Percentiles rank a stretch among this genome's conserved stretches.
These are phyloP conservation scores for Sarcophaga caerulescens DNA, from an alignment of 2,888 invertebrate genomes.

Conservation along the genomic window DNA sequence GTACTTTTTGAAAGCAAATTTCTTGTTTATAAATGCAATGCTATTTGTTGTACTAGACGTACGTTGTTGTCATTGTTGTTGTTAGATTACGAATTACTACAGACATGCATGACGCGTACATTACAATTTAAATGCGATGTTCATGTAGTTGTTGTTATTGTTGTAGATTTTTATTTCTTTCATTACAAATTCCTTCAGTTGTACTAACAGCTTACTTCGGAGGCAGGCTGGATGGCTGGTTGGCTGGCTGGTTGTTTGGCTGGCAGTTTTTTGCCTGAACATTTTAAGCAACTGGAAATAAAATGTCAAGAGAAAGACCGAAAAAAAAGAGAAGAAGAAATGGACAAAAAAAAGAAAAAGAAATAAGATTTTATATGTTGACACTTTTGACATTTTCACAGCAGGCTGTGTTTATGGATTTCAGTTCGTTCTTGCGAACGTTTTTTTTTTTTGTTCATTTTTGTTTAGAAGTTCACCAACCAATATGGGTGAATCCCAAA, in stretches of 20 bases:
- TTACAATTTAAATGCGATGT: not conserved
- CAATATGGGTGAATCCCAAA: not conserved
- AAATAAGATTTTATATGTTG: conserved; percentile 61
- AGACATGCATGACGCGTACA: conserved; percentile 14
- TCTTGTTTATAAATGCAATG: conserved; percentile 32
- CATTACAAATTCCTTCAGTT: conserved; percentile 61
- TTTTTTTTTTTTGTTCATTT: not conserved
- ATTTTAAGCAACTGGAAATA: conserved; percentile 20
- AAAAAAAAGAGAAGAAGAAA: too few relatives aligned
- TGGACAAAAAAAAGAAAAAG: not conserved
- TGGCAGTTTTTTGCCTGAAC: conserved; percentile 31
- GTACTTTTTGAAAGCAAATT: conserved; percentile 53
- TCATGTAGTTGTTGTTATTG: conserved; percentile 10
- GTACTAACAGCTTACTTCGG: conserved; percentile 25
- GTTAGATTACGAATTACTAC: conserved; percentile 40
- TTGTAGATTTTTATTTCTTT: conserved; percentile 60
- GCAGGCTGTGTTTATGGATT: conserved; percentile 29
- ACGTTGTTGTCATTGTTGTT: not conserved
- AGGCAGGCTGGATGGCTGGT: not conserved
- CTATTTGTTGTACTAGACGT: conserved; percentile 19
- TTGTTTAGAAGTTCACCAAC: not conserved
- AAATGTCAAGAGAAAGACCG: too few relatives aligned
- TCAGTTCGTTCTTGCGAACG: not conserved
- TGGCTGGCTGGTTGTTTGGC: conserved; percentile 4
- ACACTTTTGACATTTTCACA: conserved; percentile 68